These are phyloP conservation scores for Thelaira solivaga DNA, from an alignment of 2,888 invertebrate genomes.

Conservation along the genomic window DNA sequence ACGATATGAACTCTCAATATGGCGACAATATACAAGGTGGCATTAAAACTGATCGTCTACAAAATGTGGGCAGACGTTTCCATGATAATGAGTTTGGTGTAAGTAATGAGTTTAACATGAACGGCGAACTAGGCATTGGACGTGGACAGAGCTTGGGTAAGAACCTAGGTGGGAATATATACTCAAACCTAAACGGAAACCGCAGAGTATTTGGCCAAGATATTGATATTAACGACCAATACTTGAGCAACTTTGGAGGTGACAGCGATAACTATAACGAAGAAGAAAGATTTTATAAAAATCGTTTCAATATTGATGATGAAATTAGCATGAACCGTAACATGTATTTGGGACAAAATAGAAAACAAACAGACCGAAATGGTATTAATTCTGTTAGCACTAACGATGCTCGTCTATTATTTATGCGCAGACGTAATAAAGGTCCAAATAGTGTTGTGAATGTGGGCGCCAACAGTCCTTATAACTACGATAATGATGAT, in stretches of 20 bases:
- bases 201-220: no score
- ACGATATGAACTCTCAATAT: background rate
- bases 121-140: background rate
- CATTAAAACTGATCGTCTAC: background rate
- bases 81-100: background rate
- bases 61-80: background rate
- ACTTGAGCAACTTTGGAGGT: background rate
- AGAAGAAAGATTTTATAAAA: background rate
- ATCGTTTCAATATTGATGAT: background rate
- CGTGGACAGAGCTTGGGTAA: background rate
- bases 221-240: background rate
- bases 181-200: background rate
- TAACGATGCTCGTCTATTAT: constrained; percentile 36
- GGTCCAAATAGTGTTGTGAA: constrained; percentile 13
- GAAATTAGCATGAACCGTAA: background rate
- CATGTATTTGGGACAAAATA: background rate
- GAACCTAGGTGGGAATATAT: background rate
- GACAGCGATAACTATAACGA: no score
- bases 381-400: constrained; percentile 23
- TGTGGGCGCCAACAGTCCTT: background rate
- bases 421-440: constrained; percentile 31
- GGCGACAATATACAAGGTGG: background rate
- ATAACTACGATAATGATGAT: constrained; percentile 21
- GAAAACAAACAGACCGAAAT: background rate
- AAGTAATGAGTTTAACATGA: background rate